Conservation (phyloP, 1,140 invertebrate species). For the Eriocheir sinensis region DNA sequence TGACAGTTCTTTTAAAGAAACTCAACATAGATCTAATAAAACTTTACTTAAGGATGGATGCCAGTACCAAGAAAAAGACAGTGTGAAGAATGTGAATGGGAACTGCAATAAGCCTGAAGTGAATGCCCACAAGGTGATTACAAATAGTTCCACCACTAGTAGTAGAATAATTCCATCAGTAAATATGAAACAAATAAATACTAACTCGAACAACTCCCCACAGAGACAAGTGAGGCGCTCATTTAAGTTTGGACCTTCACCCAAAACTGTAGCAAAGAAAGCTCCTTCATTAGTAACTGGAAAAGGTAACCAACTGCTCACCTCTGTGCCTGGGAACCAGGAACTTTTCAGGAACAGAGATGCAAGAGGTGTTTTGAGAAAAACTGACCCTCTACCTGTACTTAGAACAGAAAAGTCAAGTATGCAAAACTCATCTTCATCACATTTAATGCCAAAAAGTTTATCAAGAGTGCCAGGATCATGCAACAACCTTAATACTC, state of each 20-base stretch:
- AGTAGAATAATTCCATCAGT: neutral
- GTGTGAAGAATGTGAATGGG: neutral
- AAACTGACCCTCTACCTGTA: neutral
- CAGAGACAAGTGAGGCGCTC: neutral
- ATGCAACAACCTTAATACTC: neutral
- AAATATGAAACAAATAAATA: neutral
- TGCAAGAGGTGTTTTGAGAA: neutral
- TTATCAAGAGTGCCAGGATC: neutral
- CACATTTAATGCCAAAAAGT: neutral
- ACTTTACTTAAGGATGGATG: neutral
- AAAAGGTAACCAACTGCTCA: neutral
- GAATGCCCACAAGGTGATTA: no score
- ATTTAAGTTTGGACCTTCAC: neutral
- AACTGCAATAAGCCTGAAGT: neutral
- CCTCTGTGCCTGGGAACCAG: neutral
- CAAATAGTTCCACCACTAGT: neutral
- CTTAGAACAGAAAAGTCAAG: neutral
- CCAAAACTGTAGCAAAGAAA: neutral
- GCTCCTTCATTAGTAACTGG: neutral
- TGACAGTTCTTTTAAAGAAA: neutral
- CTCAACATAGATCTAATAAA: neutral
- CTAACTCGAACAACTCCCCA: neutral
- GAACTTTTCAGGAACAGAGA: neutral
- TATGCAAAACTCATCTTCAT: neutral
- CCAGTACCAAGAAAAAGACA: neutral